Conservation (phyloP, 2,797 vertebrate genomes). For the Anguilla obscura region DNA sequence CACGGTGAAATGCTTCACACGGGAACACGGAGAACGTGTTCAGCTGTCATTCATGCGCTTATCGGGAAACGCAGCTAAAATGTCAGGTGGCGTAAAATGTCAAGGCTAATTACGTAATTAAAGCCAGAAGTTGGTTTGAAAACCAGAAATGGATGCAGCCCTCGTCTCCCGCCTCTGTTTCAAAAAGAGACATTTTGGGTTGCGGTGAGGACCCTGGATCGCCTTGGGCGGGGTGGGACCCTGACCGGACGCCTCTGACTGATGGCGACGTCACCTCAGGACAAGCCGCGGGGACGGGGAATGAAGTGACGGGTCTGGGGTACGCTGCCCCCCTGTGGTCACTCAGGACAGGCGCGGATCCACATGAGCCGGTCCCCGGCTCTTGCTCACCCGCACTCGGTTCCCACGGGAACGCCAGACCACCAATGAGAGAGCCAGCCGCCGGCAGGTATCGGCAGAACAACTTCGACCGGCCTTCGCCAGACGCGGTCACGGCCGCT, state of each 20-base stretch:
- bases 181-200: too few species aligned
- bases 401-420: not conserved
- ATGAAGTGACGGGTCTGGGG: not conserved
- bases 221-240: not conserved
- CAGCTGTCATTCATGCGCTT: too few species aligned
- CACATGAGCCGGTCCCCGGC: not conserved
- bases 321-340: not conserved
- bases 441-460: not conserved
- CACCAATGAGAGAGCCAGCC: not conserved
- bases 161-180: too few species aligned
- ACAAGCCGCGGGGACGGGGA: not conserved
- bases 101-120: too few species aligned
- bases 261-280: not conserved
- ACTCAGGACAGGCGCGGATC: not conserved
- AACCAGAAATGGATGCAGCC: too few species aligned
- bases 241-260: not conserved
- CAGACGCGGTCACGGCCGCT: not conserved
- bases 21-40: too few species aligned
- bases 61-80: too few species aligned
- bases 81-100: too few species aligned
- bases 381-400: not conserved
- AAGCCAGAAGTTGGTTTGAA: too few species aligned
- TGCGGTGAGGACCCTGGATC: too few species aligned
- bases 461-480: not conserved
- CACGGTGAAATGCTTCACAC: too few species aligned